A percentile compares a stretch with the other conserved stretches of the same genome.
phyloP scores from a whole-genome alignment of 2,113 vertebrate genomes.

The Pluvianellus socialis region DNA sequence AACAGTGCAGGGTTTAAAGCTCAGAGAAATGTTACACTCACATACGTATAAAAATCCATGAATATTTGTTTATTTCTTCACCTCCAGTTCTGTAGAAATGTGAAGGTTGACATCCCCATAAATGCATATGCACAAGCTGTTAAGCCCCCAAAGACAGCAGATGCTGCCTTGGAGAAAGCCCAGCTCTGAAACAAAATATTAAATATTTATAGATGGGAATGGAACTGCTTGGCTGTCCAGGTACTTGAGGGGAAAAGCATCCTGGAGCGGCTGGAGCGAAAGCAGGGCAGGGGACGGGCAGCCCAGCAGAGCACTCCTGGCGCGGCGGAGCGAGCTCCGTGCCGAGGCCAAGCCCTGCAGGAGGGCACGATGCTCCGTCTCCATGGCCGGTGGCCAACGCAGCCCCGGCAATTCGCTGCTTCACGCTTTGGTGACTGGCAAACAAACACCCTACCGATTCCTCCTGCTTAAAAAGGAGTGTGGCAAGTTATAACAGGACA shows the following conservation, averaged over 20 bases:
- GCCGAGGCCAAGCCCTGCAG: neutral
- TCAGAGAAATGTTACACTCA: neutral
- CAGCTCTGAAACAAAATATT: neutral
- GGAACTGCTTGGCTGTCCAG: neutral
- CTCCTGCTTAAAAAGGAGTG: neutral
- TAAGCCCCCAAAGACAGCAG: neutral
- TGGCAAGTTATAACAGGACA: rapidly evolving
- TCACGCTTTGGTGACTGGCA: neutral
- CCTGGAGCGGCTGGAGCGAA: neutral
- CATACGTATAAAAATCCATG: rapidly evolving
- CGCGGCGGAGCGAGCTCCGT: neutral
- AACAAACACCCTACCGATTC: rapidly evolving
- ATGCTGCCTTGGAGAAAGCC: neutral
- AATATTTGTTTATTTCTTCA: neutral
- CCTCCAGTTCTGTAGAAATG: neutral
- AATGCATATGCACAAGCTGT: neutral
- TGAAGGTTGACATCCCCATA: neutral
- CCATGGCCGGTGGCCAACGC: neutral
- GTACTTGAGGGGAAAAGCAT: neutral
- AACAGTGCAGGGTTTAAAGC: neutral
- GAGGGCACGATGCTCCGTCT: rapidly evolving
- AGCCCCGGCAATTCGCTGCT: neutral
- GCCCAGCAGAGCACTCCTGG: neutral
- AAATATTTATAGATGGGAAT: neutral
- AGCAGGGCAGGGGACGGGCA: rapidly evolving